A percentile compares a stretch with the other conserved stretches of the same genome.
Conservation (phyloP, 2,797 vertebrate species). For the Crocodylus rhombifer region DNA sequence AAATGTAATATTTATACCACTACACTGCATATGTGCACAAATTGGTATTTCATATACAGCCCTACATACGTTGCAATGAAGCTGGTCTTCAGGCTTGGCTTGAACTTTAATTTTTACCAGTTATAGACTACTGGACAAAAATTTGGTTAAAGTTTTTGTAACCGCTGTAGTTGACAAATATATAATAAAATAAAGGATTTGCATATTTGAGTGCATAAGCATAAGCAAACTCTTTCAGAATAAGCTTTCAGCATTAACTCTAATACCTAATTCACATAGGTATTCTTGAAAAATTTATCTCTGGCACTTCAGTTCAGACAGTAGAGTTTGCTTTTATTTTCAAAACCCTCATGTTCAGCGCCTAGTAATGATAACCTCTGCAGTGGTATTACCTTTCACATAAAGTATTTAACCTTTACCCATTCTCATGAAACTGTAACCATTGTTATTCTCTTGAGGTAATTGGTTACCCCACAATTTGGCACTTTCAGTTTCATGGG, state of each 20-base stretch:
- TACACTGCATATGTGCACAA: not conserved
- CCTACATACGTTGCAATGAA: not conserved
- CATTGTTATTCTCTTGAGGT: no score
- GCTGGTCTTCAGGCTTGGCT: not conserved
- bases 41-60: fast-evolving
- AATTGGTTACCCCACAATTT: no score
- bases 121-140: not conserved
- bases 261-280: not conserved
- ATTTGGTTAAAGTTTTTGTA: not conserved
- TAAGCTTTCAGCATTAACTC: not conserved
- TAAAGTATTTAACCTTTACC: no score
- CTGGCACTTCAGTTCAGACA: not conserved
- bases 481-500: no score
- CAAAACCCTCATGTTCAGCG: not conserved
- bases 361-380: not conserved
- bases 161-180: not conserved
- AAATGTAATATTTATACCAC: not conserved
- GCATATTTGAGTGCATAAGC: not conserved
- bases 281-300: not conserved
- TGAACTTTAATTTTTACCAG: not conserved
- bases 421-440: no score
- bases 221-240: not conserved
- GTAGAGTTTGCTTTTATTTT: not conserved
- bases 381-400: no score
- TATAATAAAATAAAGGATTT: not conserved